phyloP scores from a whole-genome alignment of 2,797 vertebrate species.

The Xenopus petersii region DNA sequence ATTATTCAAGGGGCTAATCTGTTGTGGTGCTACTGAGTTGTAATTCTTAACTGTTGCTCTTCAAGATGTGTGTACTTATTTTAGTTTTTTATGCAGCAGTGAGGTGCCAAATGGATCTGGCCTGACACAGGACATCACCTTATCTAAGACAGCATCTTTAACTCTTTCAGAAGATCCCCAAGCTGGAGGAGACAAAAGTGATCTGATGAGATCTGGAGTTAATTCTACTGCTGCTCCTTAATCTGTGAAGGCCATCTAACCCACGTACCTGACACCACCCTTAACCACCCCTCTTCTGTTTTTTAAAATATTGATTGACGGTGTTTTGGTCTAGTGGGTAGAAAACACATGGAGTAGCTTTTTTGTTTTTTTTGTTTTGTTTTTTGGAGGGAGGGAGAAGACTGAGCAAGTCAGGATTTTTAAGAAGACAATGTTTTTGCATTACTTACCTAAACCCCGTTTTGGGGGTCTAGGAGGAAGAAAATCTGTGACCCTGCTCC shows the following conservation, averaged over 20 bases:
- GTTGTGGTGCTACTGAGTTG: too few relatives aligned
- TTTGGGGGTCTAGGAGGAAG: constrained; percentile 40
- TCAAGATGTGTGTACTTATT: too few relatives aligned
- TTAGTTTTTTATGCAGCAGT: constrained; percentile 56
- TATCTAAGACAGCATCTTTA: constrained; percentile 84
- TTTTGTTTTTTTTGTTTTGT: constrained; percentile 19
- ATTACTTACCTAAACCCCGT: constrained; percentile 39
- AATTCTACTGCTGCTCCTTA: constrained; percentile 64
- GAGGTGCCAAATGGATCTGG: constrained; percentile 90
- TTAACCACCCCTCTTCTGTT: constrained; percentile 16
- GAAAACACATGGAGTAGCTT: not conserved
- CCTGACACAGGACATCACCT: constrained; percentile 78
- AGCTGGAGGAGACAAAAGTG: constrained; percentile 71
- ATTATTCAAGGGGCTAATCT: too few relatives aligned
- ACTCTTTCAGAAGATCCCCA: constrained; percentile 81
- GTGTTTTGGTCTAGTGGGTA: constrained; percentile 18
- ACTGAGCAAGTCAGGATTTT: constrained; percentile 18
- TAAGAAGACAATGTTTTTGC: constrained; percentile 17
- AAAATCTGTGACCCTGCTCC: constrained; percentile 38
- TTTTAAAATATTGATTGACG: constrained; percentile 23
- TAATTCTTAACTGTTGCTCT: too few relatives aligned
- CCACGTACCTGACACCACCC: constrained; percentile 44
- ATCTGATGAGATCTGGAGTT: constrained; percentile 85
- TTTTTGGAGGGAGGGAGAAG: constrained; percentile 30
- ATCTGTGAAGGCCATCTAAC: constrained; percentile 38